Evolutionary conservation across 2,113 vertebrate species (phyloP).

Genomic region (Silurus asotus): DNA sequence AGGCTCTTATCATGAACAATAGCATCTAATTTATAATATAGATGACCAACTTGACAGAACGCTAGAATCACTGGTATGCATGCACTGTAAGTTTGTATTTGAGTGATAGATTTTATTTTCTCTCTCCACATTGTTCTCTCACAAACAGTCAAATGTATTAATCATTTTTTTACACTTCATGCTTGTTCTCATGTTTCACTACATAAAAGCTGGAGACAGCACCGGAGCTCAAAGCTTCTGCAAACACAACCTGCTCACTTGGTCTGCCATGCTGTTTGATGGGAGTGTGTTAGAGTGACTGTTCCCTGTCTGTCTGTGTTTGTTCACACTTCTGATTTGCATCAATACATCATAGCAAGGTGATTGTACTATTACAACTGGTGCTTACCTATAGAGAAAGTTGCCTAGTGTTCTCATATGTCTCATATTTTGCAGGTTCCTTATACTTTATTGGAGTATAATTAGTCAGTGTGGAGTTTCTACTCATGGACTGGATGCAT

Average conservation of each 20-base stretch:
- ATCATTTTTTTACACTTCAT: conserved; percentile 51
- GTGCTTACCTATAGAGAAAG: conserved; percentile 17
- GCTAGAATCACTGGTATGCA: background rate
- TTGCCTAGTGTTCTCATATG: background rate
- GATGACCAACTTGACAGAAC: background rate
- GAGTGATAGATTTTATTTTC: no score
- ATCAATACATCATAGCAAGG: conserved; percentile 11
- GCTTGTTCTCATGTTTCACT: conserved; percentile 50
- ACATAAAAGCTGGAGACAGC: background rate
- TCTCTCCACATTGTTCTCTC: background rate
- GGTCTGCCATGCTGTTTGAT: conserved; percentile 30
- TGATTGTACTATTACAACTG: conserved; percentile 14
- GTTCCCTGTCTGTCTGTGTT: conserved; percentile 26
- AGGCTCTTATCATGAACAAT: no score
- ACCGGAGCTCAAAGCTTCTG: conserved; percentile 31
- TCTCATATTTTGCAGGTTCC: background rate
- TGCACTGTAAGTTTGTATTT: background rate
- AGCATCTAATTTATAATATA: background rate
- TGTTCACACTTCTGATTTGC: conserved; percentile 37
- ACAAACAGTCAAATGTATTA: conserved; percentile 43
- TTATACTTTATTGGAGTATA: conserved; percentile 25
- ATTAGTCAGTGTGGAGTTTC: conserved; percentile 10
- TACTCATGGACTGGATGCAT: background rate
- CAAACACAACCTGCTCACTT: conserved; percentile 41
- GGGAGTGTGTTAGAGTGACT: conserved; percentile 25